Base-by-base conservation (phyloP, 2,888 invertebrate species). In the Myopa tessellatipennis region DNA sequence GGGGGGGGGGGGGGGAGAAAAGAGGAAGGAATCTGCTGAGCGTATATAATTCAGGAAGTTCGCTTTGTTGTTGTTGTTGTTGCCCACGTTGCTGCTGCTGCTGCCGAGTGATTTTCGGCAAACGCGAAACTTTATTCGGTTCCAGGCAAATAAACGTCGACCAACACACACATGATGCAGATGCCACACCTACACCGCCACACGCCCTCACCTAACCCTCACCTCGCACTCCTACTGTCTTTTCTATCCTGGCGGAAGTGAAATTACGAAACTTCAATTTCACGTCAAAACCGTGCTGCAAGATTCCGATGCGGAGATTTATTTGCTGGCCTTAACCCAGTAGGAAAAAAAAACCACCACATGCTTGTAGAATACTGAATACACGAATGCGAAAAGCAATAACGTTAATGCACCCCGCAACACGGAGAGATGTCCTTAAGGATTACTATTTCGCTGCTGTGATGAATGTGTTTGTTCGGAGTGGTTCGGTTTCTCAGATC, bases 241-340 rank as follows among this genome's bases (percentile, higher is more conserved):
- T 52, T 34, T 63, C 18, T 26, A 7, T 34, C 26, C 60, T 26
- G 50, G 50, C 73, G 69, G 74, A 76, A 78, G 78, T 78, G 68
- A 76, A 78, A 78, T 78, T 78, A 78, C 78, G 50, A 78, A 78
- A 78, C 68, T 78, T 78, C 72, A 45, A 26, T 55, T 74, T 74
- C 61, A 63, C 77, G 34, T 52, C 58, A 70, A 34, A 67, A 70
- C 69, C 36, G 45, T 8, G 40, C 18, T 45, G 50, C 26, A 61
- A 34, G 67, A 61, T 14, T 52, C 50, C 75, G 76, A 79, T 50
- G 61, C 65, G 40, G 60, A 14, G 63, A 71, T 71, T 71, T 71
- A 71, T 76, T 76, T 71, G 70, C 70, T 12, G 40, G 14, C 18
- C 68, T n/a, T 38, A n/a, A 14, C 8, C 55, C 45, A 34, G 77